Evolutionary conservation across 2,113 vertebrate genomes (phyloP), one percentile per base, ranked within the genome.

Genomic region (Ptilorrhoa leucosticta): DNA sequence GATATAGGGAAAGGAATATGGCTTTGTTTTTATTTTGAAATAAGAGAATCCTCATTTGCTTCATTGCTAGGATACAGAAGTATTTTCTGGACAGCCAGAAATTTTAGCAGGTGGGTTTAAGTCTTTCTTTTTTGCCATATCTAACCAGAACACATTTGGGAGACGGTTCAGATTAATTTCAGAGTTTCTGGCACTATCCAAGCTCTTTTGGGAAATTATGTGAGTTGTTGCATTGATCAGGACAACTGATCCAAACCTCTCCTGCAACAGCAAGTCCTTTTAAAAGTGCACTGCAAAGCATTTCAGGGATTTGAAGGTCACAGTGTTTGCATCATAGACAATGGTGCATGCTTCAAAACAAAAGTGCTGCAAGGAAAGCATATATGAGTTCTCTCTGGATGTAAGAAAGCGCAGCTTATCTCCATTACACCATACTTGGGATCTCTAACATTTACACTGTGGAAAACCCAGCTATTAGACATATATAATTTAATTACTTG

Each of bases 271-370:
- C 24, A 58, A 66, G 47, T 64, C 24, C n/a, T 87, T 94, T 91
- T 31, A 40, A 61, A 91, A 94, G 44, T 58, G 27, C 76, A 53
- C 21, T 53, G 39, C 71, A 69, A 71, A 95, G 63, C 12, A 6
- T 88, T 91, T 68, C 61, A 75, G 79, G 80, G 87, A 94, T 93
- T 94, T 96, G 94, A 95, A 96, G 65, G 75, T 92, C 94, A 93
- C 47, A 50, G 15, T 33, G 6, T 80, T 70, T 90, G 58, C 64
- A 86, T 88, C 60, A 42, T 5, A 92, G 75, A 86, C 73, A 83
- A 39, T n/a, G 27, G n/a, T 45, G 51, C 61, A 21, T 17, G 54
- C 83, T 96, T 88, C 64, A 75, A 78, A 95, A 70, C 63, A 93
- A 77, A 96, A 92, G n/a, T 51, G 35, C 83, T 95, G 47, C 51